Base-by-base conservation (phyloP, 1,140 invertebrate species). In the Macrotrachela quadricornifera region DNA sequence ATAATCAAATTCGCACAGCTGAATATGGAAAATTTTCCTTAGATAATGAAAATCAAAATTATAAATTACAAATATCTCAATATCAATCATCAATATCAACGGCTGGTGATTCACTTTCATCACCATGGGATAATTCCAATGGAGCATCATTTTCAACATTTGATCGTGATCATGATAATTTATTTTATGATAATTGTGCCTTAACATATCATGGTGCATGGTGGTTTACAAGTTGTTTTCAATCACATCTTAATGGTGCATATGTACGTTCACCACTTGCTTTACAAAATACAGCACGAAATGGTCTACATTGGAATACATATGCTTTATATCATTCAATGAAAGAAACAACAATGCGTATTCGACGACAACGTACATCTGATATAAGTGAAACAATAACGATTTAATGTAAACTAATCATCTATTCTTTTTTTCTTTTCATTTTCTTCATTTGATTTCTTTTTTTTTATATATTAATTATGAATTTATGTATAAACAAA, bases 191-290 rank as follows among this genome's bases (percentile, higher is more conserved):
- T 49, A 78, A 76, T 54, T 83, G 81, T 61, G 79, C 80, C 0
- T 64, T 75, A 46, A 63, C 67, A 51, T 74, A 70, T 59, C 58
- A 64, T 13, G 72, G 71, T 13, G 73, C 67, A 6, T 75, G 73
- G 73, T 75, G 73, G 73, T 75, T 71, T 57, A 71, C 67, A 41
- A 82, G 85, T 65, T 94, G 87, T 68, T 86, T 88, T 62, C 83
- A 87, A 63, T 83, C 83, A 1, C 88, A 91, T 72, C 76, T 91
- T 36, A 92, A 91, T 66, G 86, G 85, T 6, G 79, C 80, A 56
- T 90, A 88, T 65, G 21, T 30, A 30, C 21, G 21, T 30, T 30
- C 21, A 30, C 21, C 21, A 30, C 8, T 30, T 4, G 21, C 21
- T 4, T 30, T 30, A 30, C 21, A 30, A 30, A 30, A 30, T 30